Evolutionary conservation across 2,113 vertebrate species (phyloP), one percentile per base, ranked within the genome.

Genomic region (Gasterosteus nipponicus): DNA sequence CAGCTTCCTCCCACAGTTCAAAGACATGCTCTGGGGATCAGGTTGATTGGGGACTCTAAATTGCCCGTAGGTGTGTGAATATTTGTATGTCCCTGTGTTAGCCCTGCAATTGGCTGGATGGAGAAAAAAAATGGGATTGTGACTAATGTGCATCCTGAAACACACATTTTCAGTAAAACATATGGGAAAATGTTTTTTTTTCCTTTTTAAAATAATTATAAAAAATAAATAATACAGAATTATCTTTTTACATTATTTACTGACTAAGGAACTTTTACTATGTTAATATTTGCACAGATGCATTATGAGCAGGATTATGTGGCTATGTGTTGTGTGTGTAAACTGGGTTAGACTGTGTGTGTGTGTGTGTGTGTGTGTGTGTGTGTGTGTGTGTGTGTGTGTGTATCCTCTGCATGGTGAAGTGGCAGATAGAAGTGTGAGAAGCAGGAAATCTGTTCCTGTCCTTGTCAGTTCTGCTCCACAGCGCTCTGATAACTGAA

Each of bases 401-500:
- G 60, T 69, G 82, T 80, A 86, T 89, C 85, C 85, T 90, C 87
- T 90, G 90, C 91, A 90, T 87, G 91, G 88, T 60, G 87, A 91
- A 92, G 91, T 94, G 91, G 87, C 92, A 94, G 94, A 92, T 91
- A 90, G 92, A 94, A 90, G 89, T 88, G 87, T 91, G 92, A 93
- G 92, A 93, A 92, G 91, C 92, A 93, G 89, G 92, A 93, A 93
- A 92, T 94, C 92, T 93, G 92, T 91, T 93, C 86, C 92, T 93
- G 93, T 93, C 90, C 86, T 76, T 94, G 93, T 94, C 94, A 94
- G 93, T 92, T 94, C 93, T 93, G 91, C 93, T 93, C 90, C 89
- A 91, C 83, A 78, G 92, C 93, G 78, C 93, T 93, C 88, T 93
- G 93, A 94, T 94, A 94, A 93, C 93, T 92, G 90, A 93, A 94